Evolutionary conservation across 2,888 invertebrate genomes (phyloP), one percentile per base, ranked within the genome.

Genomic region (Eupithecia pulchellata): DNA sequence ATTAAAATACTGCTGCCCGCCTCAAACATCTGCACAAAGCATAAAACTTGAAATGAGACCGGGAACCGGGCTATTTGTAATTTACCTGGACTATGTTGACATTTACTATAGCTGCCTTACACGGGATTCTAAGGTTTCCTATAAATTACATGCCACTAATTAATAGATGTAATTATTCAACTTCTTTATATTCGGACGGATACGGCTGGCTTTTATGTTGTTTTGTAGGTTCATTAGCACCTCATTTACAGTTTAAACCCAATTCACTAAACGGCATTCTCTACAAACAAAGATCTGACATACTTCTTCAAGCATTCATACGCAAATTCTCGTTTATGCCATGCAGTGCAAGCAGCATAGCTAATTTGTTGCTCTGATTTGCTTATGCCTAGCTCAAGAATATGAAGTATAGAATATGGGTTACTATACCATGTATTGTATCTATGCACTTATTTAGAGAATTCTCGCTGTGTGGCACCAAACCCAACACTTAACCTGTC

Each of bases 1-100:
- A 85, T 82, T 84, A 74, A 77, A 78, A 78, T 78, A 77, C 71
- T 73, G 67, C 72, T 72, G 71, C 72, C 64, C 67, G 30, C 27
- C 58, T 70, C 65, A 68, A 70, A 76, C 76, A 78, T 77, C 76
- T 78, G 78, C 77, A 72, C 74, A 73, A 75, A 73, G 70, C 72
- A 68, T 78, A 69, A 78, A 77, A 73, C 64, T 76, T 62, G 66
- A 64, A 74, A 75, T 70, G 63, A 62, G 69, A 74, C 75, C 72
- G 71, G 74, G 71, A 13, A 60, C 61, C 72, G 55, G 66, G 66
- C 71, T 71, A 72, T 71, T 68, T 68, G 72, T 73, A 69, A 71
- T 70, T 68, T 71, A 63, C 73, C 69, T 62, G 66, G 60, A 66
- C 58, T 36, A 32, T 42, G 72, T 65, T 73, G 74, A 73, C 73